phyloP scores from a whole-genome alignment of 2,888 invertebrate species.

The Hypselothyrea guttata region DNA sequence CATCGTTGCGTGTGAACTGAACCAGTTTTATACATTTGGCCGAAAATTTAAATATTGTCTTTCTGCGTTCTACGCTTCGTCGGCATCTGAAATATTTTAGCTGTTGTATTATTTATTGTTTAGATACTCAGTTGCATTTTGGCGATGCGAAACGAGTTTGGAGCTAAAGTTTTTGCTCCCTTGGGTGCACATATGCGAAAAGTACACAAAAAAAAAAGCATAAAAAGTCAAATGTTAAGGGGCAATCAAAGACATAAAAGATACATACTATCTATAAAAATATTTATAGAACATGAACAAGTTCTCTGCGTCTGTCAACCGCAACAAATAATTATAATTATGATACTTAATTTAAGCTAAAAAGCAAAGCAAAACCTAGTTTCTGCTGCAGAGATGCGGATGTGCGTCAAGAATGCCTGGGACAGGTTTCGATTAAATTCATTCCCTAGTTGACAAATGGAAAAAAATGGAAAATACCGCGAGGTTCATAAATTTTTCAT shows the following conservation, averaged over 20 bases:
- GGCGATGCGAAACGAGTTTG: conserved; percentile 66
- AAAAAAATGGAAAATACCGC: conserved; percentile 10
- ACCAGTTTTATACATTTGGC: conserved; percentile 4
- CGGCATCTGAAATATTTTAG: conserved; percentile 58
- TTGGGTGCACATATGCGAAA: conserved; percentile 24
- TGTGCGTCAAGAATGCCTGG: conserved; percentile 9
- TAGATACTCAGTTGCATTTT: conserved; percentile 34
- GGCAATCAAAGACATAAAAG: conserved; percentile 32
- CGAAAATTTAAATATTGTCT: conserved; percentile 21
- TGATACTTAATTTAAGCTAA: conserved; percentile 2
- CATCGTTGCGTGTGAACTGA: not conserved
- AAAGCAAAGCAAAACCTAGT: conserved; percentile 14
- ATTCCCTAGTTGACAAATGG: conserved; percentile 8
- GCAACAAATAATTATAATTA: too few species aligned
- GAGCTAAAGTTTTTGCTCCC: not conserved
- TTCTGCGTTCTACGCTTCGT: conserved; percentile 27
- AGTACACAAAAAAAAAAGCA: conserved; percentile 26
- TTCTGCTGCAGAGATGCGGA: conserved; percentile 19
- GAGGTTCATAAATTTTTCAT: too few species aligned
- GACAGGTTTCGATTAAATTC: conserved; percentile 33
- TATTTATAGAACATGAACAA: conserved; percentile 46
- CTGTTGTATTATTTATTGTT: conserved; percentile 53
- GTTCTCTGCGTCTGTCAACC: conserved; percentile 32
- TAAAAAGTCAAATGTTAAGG: conserved; percentile 62
- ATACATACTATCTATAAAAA: not conserved